These are phyloP conservation scores for Gadopsis bispinosus DNA, from an alignment of 2,797 vertebrate genomes.

Conservation along the genomic window DNA sequence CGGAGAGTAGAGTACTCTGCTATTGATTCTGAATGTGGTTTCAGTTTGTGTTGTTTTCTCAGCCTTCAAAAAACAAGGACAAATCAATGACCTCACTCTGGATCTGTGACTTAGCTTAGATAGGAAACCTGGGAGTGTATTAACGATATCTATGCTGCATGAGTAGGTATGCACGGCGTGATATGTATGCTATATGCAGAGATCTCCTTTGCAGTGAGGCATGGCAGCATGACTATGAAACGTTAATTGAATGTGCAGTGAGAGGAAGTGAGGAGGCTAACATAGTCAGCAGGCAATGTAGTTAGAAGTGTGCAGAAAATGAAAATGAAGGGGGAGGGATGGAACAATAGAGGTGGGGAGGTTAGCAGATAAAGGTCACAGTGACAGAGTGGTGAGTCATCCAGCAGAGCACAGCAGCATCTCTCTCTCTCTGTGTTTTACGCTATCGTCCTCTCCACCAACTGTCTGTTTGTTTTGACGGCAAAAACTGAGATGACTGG, in stretches of 20 bases:
- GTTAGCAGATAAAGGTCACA: conserved; percentile 72
- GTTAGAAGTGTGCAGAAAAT: conserved; percentile 51
- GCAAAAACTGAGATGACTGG: conserved; percentile 42
- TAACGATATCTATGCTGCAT: conserved; percentile 19
- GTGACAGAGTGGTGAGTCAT: conserved; percentile 76
- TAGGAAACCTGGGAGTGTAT: conserved; percentile 24
- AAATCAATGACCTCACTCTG: conserved; percentile 64
- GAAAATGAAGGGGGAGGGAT: conserved; percentile 36
- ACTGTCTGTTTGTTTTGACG: conserved; percentile 57
- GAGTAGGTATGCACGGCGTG: not conserved
- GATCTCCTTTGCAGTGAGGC: conserved; percentile 8
- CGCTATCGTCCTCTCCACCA: conserved; percentile 31
- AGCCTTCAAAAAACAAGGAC: conserved; percentile 54
- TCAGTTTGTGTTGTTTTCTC: conserved; percentile 68
- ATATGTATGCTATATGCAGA: conserved; percentile 6
- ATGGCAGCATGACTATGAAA: not conserved
- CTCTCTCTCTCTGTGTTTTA: conserved; percentile 30
- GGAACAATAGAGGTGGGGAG: conserved; percentile 47
- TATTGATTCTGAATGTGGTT: conserved; percentile 76
- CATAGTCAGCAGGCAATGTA: conserved; percentile 30
- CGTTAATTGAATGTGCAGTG: not conserved
- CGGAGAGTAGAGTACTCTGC: conserved; percentile 56
- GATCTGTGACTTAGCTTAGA: conserved; percentile 36
- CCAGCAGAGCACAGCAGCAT: conserved; percentile 42
- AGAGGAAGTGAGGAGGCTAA: not conserved